Evolutionary conservation across 2,888 invertebrate genomes (phyloP), one percentile per base, ranked within the genome.

Genomic region (Tiliacea citrago): DNA sequence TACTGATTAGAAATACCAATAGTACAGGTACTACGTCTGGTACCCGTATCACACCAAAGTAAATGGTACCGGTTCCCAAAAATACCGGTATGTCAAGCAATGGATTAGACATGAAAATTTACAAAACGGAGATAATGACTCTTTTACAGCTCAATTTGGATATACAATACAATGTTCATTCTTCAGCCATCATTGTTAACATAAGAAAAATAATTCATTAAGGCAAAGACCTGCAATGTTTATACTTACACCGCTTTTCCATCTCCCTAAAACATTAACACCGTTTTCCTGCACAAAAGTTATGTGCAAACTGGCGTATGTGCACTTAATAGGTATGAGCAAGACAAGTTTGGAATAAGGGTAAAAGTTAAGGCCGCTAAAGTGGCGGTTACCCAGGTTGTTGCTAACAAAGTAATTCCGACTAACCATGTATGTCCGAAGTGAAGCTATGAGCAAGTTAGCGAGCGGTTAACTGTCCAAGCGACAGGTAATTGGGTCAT

Each of bases 371-470:
- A 57, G 68, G 65, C 47, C 66, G 49, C 79, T 81, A 81, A 83
- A 85, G 83, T 79, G 77, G 63, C 18, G 71, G 72, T 51, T 82
- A 72, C 82, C 35, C 18, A 42, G 83, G 55, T 47, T 65, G 70
- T 58, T 73, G 71, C 79, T 71, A 86, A 80, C 83, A 68, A 79
- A 81, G 83, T 81, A 79, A 85, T 84, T 83, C 60, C 55, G 68
- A 75, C 75, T 79, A 70, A 72, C 81, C 49, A 63, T 73, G 61
- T 73, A 77, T 66, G 80, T 77, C 69, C 65, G 51, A 66, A 70
- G 68, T 79, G 66, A 84, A 89, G 84, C 83, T 88, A 84, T 75
- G 73, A 77, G 65, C 77, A 76, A 83, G 81, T 86, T 85, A 77
- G 68, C 39, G 55, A 72, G 67, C 67, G 47, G 67, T 75, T 78